Evolutionary conservation across 2,888 invertebrate genomes (phyloP), one percentile per base, ranked within the genome.

Genomic region (Clostera curtula): DNA sequence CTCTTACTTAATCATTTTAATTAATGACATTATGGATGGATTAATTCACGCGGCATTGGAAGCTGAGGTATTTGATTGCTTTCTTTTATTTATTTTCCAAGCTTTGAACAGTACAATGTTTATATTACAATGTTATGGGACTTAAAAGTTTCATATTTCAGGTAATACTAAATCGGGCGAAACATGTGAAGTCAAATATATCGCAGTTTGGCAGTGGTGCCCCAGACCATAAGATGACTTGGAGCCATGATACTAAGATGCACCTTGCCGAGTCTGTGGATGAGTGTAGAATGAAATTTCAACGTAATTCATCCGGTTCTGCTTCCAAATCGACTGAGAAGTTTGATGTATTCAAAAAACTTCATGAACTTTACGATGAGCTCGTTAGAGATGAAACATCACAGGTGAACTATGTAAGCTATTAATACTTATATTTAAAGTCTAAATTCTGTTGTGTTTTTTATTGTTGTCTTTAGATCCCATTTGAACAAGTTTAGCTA

Each of bases 21-120:
- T 72, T 73, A 76, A 79, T 80, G 73, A 77, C 82, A 83, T 70
- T 82, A 83, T 83, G 82, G 83, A 83, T 83, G 82, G 82, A 77
- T 82, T 83, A 82, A 80, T 82, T 80, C 82, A 83, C 80, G 80
- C 83, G 77, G 82, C 83, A 83, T 75, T 80, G 75, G 83, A 83
- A 76, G 83, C 83, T 69, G 80, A 83, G 83, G 83, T 77, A 73
- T 63, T 68, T 64, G 49, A 46, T 50, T 66, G 59, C 62, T 67
- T 69, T 69, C 61, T 56, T 58, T 47, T 58, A 45, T 55, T 52
- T 49, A 46, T 52, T 44, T 54, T 44, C 47, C 31, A 49, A 43
- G 48, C 39, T 34, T 47, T 40, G 49, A 41, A 36, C 44, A 34
- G 15, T 29, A 25, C 43, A 36, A 26, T 29, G 24, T 34, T 14